Evolutionary conservation across 1,140 invertebrate species (phyloP), one percentile per base, ranked within the genome.

Genomic region (Trigoniulus corallinus): DNA sequence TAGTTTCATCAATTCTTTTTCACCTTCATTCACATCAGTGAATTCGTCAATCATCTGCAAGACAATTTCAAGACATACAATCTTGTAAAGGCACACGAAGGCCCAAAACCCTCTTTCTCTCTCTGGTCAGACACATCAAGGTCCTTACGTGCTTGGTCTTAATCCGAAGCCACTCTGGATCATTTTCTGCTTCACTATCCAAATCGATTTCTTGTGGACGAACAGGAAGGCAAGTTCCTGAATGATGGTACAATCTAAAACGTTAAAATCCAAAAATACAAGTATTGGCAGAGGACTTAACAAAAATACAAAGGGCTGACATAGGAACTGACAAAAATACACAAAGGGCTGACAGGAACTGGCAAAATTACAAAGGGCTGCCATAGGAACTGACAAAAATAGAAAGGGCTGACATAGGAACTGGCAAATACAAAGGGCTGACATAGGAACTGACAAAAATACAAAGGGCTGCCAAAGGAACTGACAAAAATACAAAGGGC

Each of bases 11-110:
- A 98, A 67, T 62, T 96, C 91, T 64, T 98, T 98, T 67, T 98
- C 93, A 1, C 92, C 92, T 66, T 96, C 91, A 67, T 98, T 98
- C 0, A 98, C 93, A 68, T 97, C 93, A 1, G 89, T 94, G 62
- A 97, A 98, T 61, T 98, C 93, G 63, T 97, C 92, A 47, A 98
- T 94, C 89, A 96, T 94, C 82, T 92, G 84, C 69, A 81, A 82
- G 1, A 26, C 45, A 62, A 58, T 25, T 53, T 55, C 51, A 52
- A 24, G 44, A 15, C 51, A 47, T 42, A 1, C 13, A 22, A 48
- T 39, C n/a, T n/a, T n/a, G n/a, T n/a, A n/a, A n/a, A n/a, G n/a
- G n/a, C n/a, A n/a, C n/a, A n/a, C n/a, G n/a, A n/a, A n/a, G n/a
- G n/a, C n/a, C n/a, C n/a, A n/a, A n/a, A n/a, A n/a, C n/a, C n/a